These are phyloP conservation scores for Meleagris gallopavo DNA, from an alignment of 2,113 vertebrate species.

Conservation along the genomic window DNA sequence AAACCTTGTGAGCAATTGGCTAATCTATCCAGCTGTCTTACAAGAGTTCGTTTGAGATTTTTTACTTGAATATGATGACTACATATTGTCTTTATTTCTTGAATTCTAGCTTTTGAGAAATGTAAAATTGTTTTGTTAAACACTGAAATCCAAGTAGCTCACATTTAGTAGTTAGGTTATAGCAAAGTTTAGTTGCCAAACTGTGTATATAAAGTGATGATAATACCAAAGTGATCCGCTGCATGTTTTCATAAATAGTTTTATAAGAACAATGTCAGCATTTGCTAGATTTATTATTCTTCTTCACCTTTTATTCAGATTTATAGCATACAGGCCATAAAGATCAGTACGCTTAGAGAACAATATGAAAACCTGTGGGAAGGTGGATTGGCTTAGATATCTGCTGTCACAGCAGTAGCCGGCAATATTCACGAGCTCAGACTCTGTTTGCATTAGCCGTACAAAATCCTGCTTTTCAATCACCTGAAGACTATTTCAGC, in stretches of 20 bases:
- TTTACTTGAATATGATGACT: not conserved
- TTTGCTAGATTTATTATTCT: not conserved
- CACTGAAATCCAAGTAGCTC: not conserved
- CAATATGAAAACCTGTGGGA: not conserved
- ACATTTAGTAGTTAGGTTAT: not conserved
- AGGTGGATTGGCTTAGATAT: not conserved
- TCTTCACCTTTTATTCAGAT: not conserved
- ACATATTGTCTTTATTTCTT: not conserved
- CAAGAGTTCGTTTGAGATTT: accelerated
- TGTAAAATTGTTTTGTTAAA: not conserved
- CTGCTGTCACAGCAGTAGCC: not conserved
- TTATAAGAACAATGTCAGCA: not conserved
- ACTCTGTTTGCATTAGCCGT: not conserved
- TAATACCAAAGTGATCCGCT: not conserved
- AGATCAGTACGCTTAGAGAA: not conserved
- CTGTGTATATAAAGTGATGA: not conserved
- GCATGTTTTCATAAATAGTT: not conserved
- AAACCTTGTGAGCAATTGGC: not conserved
- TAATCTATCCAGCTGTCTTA: not conserved
- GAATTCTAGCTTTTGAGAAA: not conserved
- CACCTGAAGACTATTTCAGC: not conserved
- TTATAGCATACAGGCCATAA: not conserved
- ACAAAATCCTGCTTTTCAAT: not conserved
- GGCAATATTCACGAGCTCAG: not conserved
- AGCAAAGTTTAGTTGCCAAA: not conserved